Percentiles rank a stretch among this genome's conserved stretches.
These are phyloP conservation scores for Magallana angulata DNA, from an alignment of 1,140 invertebrate genomes.

Conservation along the genomic window DNA sequence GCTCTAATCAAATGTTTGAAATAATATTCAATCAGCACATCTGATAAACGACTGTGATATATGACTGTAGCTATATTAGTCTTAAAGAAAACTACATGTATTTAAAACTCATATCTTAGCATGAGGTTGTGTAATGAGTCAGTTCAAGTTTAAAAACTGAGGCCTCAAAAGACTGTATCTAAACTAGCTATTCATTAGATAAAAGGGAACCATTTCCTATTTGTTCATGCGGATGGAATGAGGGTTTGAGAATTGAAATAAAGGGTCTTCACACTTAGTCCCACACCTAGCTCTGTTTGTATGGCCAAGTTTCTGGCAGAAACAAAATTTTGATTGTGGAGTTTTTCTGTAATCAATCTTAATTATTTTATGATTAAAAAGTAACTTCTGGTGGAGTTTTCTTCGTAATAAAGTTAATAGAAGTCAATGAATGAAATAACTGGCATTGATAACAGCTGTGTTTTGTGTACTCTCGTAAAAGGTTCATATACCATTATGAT, in stretches of 20 bases:
- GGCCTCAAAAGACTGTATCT: not conserved
- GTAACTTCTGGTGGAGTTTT: not conserved
- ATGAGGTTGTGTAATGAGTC: constrained; percentile 24
- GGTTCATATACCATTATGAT: constrained; percentile 36
- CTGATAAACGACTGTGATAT: no score
- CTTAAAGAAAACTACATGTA: no score
- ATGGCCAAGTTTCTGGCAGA: constrained; percentile 18
- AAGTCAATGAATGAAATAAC: constrained; percentile 21
- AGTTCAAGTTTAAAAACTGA: constrained; percentile 14
- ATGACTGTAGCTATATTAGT: no score
- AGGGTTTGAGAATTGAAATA: constrained; percentile 20
- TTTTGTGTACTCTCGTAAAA: constrained; percentile 7
- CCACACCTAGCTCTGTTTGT: constrained; percentile 1
- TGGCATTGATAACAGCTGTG: constrained; percentile 18
- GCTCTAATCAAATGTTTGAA: no score
- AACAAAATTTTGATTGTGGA: constrained; percentile 10
- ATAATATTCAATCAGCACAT: no score
- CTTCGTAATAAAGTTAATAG: constrained; percentile 5
- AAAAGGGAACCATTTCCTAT: constrained; percentile 14
- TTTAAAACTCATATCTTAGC: constrained; percentile 27
- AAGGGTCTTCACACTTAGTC: constrained; percentile 23
- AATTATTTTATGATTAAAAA: not conserved
- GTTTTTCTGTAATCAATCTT: constrained; percentile 15
- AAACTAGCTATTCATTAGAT: not conserved
- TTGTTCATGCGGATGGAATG: constrained; percentile 26